Evolutionary conservation across 1,140 invertebrate genomes (phyloP).

Genomic region (Sminthurinus signatus): DNA sequence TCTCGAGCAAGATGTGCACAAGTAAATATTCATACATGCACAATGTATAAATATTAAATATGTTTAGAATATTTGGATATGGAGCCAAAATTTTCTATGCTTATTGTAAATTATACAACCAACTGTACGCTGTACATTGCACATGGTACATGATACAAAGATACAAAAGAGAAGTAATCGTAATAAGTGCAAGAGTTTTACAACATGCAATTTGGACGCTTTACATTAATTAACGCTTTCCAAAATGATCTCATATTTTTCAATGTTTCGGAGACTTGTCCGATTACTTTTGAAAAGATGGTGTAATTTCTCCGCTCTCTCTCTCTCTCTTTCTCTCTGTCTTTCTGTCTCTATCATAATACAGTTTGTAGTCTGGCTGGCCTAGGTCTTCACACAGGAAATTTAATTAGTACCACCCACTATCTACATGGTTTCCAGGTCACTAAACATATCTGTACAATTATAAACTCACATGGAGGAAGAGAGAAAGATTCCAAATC

Average conservation of each 20-base stretch:
- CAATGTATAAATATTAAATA: too few species aligned
- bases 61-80: too few species aligned
- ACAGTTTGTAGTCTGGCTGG: not conserved
- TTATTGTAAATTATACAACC: too few species aligned
- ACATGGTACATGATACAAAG: too few species aligned
- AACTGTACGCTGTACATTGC: too few species aligned
- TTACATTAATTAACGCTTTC: conserved; percentile 10
- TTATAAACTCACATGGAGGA: too few species aligned
- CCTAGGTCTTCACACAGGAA: not conserved
- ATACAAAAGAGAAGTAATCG: not conserved
- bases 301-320: not conserved
- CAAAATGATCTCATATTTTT: conserved; percentile 9
- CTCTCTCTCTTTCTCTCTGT: not conserved
- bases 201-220: not conserved
- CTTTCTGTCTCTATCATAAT: not conserved
- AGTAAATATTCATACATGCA: too few species aligned
- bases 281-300: not conserved
- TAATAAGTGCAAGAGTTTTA: not conserved
- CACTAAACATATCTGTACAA: conserved; percentile 7
- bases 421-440: conserved; percentile 9
- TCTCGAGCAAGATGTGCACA: too few species aligned
- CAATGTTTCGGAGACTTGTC: not conserved
- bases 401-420: conserved; percentile 12
- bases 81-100: too few species aligned
- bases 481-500: too few species aligned